Evolutionary conservation across 2,113 vertebrate genomes (phyloP).

Genomic region (Oreotragus oreotragus): DNA sequence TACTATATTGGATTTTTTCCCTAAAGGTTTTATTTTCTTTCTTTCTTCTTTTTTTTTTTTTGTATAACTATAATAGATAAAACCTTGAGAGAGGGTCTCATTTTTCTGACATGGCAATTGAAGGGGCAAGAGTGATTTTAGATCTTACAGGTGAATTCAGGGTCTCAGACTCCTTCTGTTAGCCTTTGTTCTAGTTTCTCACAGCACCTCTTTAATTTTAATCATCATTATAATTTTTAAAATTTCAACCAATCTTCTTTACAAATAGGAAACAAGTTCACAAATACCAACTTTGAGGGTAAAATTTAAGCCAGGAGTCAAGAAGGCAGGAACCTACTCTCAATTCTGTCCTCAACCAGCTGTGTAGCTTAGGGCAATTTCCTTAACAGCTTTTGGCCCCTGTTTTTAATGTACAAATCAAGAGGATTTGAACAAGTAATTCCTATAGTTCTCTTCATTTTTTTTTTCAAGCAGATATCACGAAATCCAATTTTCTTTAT

Average conservation of each 20-base stretch:
- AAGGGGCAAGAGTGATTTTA: neutral
- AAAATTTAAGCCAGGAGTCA: neutral
- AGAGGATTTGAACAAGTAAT: neutral
- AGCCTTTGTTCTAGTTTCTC: neutral
- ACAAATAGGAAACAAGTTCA: neutral
- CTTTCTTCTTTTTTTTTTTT: neutral
- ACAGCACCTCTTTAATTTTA: neutral
- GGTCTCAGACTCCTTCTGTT: neutral
- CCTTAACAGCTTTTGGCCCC: neutral
- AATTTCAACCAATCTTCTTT: neutral
- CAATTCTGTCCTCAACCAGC: neutral
- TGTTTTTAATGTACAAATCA: neutral
- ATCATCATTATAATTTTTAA: neutral
- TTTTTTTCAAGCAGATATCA: neutral
- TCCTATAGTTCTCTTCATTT: neutral
- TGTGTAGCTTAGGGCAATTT: neutral
- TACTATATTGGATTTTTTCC: neutral
- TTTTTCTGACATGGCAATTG: neutral
- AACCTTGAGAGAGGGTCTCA: neutral
- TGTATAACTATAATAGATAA: neutral
- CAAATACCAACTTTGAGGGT: neutral
- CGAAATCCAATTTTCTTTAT: neutral
- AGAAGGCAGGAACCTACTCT: neutral
- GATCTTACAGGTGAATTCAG: neutral
- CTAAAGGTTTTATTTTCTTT: neutral